phyloP scores from a whole-genome alignment of 1,140 invertebrate genomes.

The Oscheius sp. region DNA sequence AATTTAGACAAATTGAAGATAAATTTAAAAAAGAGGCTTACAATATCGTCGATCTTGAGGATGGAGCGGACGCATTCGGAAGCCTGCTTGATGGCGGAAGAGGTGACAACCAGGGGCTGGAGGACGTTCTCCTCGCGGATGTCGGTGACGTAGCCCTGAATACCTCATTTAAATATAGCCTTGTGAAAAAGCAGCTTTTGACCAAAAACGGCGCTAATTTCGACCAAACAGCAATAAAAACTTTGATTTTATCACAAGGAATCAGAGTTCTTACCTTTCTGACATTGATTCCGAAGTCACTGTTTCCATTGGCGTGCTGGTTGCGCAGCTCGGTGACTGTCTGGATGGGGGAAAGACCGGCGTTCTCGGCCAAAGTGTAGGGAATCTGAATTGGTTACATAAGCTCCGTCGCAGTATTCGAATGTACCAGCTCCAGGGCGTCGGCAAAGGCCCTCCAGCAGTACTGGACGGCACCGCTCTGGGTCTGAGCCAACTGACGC shows the following conservation, averaged over 20 bases:
- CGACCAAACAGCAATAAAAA: too few relatives aligned
- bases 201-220: too few relatives aligned
- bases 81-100: constrained; percentile 86
- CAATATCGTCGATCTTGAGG: constrained; percentile 98
- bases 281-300: constrained; percentile 93
- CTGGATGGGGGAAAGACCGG: constrained; percentile 92
- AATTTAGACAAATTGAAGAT: too few relatives aligned
- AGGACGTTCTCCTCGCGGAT: constrained; percentile 95
- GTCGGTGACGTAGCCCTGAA: constrained; percentile 83
- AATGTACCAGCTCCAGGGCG: constrained; percentile 79
- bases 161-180: neutral
- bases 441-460: constrained; percentile 86
- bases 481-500: constrained; percentile 76
- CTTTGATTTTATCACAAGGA: neutral
- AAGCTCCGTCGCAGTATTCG: too few relatives aligned
- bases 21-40: constrained; percentile 57
- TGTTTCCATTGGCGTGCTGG: constrained; percentile 91
- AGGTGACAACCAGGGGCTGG: constrained; percentile 90
- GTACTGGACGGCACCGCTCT: constrained; percentile 88
- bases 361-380: constrained; percentile 97
- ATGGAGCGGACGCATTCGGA: constrained; percentile 95
- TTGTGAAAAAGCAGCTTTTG: too few relatives aligned
- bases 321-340: constrained; percentile 95
- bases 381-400: constrained; percentile 70
- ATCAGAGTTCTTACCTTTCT: constrained; percentile 67